Evolutionary conservation across 2,797 vertebrate genomes (phyloP).

Genomic region (Acipenser ruthenus): DNA sequence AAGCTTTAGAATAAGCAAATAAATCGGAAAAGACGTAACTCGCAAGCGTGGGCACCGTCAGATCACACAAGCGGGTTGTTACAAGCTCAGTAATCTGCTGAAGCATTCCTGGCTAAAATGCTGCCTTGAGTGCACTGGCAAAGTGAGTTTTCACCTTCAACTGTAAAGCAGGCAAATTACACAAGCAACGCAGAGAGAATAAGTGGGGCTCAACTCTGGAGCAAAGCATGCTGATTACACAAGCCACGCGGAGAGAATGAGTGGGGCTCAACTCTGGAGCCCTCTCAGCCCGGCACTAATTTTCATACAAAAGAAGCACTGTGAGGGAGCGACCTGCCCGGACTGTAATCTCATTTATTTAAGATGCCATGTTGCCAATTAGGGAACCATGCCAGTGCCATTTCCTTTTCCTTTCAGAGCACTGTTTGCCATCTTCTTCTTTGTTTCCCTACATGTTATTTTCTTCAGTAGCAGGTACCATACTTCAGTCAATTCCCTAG

Average conservation of each 20-base stretch:
- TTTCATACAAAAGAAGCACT: constrained; percentile 5
- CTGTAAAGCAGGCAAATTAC: neutral
- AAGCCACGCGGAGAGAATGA: neutral
- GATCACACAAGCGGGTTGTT: neutral
- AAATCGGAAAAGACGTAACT: too few species aligned
- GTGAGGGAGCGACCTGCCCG: constrained; percentile 9
- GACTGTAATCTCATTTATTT: constrained; percentile 32
- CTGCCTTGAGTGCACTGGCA: neutral
- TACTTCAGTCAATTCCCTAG: too few species aligned
- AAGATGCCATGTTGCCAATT: constrained; percentile 29
- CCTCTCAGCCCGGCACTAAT: constrained; percentile 1
- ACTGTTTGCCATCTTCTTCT: too few species aligned
- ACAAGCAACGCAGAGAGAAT: too few species aligned
- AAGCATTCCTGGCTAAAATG: neutral
- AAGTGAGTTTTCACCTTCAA: neutral
- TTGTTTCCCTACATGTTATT: too few species aligned
- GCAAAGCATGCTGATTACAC: neutral
- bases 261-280: neutral
- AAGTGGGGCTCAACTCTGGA: too few species aligned
- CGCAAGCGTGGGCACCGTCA: too few species aligned
- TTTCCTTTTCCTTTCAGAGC: too few species aligned
- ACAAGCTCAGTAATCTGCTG: neutral
- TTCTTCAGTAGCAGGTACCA: too few species aligned
- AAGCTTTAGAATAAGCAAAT: too few species aligned
- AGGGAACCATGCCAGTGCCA: constrained; percentile 25